Percentiles rank a stretch among this genome's conserved stretches.
Conservation (phyloP, 2,888 invertebrate species). For the Alcis repandata region DNA sequence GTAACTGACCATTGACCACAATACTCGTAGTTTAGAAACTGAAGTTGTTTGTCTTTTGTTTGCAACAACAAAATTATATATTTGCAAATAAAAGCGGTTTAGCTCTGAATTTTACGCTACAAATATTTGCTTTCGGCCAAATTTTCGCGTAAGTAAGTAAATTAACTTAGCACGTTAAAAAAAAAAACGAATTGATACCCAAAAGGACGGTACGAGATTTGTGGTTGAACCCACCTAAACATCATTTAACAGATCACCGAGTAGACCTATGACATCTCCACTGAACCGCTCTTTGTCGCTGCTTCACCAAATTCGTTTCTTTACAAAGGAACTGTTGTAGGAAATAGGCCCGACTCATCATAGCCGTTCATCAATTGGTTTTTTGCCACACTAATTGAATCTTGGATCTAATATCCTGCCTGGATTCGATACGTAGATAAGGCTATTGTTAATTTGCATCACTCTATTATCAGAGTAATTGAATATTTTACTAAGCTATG, state of each 20-base stretch:
- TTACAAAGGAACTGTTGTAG: slow-evolving; percentile 66
- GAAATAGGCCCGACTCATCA: slow-evolving; percentile 51
- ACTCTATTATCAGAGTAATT: slow-evolving; percentile 1
- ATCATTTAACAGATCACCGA: slow-evolving; percentile 73
- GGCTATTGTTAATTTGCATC: slow-evolving; percentile 27
- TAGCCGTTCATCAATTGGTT: slow-evolving; percentile 60
- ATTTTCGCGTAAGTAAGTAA: too few relatives aligned
- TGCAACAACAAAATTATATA: too few relatives aligned
- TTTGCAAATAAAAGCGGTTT: too few relatives aligned
- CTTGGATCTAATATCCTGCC: slow-evolving; percentile 51
- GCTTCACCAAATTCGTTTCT: slow-evolving; percentile 60
- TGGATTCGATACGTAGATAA: not conserved
- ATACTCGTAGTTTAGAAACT: too few relatives aligned
- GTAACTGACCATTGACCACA: too few relatives aligned
- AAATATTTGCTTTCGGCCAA: too few relatives aligned
- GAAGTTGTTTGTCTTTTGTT: too few relatives aligned
- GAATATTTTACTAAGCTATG: slow-evolving; percentile 2
- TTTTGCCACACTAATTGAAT: slow-evolving; percentile 54
- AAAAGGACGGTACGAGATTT: too few relatives aligned
- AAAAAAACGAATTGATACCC: too few relatives aligned
- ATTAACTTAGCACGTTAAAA: too few relatives aligned
- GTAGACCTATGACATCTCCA: slow-evolving; percentile 61
- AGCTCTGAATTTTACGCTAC: too few relatives aligned
- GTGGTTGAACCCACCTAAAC: not conserved
- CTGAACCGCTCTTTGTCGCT: slow-evolving; percentile 53